Evolutionary conservation across 35 echinoderm and acorn worm species (phyloP).

Genomic region (Diadema setosum): DNA sequence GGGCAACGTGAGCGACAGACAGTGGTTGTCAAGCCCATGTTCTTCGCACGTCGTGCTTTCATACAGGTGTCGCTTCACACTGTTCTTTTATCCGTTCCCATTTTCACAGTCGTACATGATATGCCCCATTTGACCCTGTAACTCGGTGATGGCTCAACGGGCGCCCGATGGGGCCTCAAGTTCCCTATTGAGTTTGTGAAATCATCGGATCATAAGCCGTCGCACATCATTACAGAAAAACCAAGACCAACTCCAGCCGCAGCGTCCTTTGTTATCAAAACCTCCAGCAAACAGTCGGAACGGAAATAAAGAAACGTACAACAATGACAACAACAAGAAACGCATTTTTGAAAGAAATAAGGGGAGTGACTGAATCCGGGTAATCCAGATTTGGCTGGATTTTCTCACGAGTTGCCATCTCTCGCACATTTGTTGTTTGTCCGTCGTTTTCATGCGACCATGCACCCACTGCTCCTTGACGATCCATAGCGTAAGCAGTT

Average conservation of each 20-base stretch:
- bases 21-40: not conserved
- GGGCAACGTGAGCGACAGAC: not conserved
- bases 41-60: not conserved
- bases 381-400: conserved; percentile 20
- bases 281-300: not conserved
- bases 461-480: too few species aligned
- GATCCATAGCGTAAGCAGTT: too few species aligned
- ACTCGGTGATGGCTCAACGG: not conserved
- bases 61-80: not conserved
- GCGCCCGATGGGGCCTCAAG: not conserved
- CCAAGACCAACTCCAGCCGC: not conserved
- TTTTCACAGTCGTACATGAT: conserved; percentile 14
- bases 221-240: not conserved
- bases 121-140: conserved; percentile 28
- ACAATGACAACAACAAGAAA: not conserved
- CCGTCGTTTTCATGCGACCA: too few species aligned
- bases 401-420: conserved; percentile 10
- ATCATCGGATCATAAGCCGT: conserved; percentile 3
- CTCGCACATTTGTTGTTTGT: too few species aligned
- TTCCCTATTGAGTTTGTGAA: not conserved
- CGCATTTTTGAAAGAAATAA: too few species aligned
- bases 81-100: not conserved
- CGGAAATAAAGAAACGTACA: too few species aligned
- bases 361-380: not conserved
- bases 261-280: conserved; percentile 1